Evolutionary conservation across 92 coral and sea anemone species (phyloP), one percentile per base, ranked within the genome.

Genomic region (Palythoa grandis): DNA sequence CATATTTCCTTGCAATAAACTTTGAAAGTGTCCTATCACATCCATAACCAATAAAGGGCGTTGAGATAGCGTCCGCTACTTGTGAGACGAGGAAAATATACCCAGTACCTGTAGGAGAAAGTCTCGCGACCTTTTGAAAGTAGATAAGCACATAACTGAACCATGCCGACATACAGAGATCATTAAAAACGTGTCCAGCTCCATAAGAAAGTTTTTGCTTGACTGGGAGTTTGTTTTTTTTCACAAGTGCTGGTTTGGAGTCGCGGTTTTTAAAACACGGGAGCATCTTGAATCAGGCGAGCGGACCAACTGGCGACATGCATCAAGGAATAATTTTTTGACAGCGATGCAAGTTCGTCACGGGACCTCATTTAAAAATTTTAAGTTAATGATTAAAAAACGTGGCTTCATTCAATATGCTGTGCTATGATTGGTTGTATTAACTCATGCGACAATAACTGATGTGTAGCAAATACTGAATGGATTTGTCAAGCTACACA

Each of bases 161-260:
- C 98, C 98, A 94, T 17, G 98, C 90, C 78, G 94, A 95, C 73
- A 94, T 94, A 72, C 98, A 94, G 23, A 94, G 92, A 78, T 94
- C 98, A 88, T 94, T 94, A 67, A 94, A 94, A 22, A 94, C 94
- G 76, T 94, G 98, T 25, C 98, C 98, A 11, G 91, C 98, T 52
- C 98, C 98, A 77, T 94, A 93, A 72, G 89, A 86, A 2, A 94
- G 35, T 83, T 92, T 92, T 79, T 94, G 98, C 76, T 94, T 94
- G 61, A 87, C 37, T 11, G 95, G 83, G 39, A 95, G 87, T 54
- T 86, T 90, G 35, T 90, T 91, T 23, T 73, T 86, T 17, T 86
- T 89, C 0, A 91, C 87, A 14, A 91, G 77, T 70, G 16, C 78
- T 48, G 84, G 84, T 23, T 88, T 87, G n/a, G 85, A 7, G 57